These are phyloP conservation scores for Sebastes baramenuke DNA, from an alignment of 2,797 vertebrate genomes.

Conservation along the genomic window DNA sequence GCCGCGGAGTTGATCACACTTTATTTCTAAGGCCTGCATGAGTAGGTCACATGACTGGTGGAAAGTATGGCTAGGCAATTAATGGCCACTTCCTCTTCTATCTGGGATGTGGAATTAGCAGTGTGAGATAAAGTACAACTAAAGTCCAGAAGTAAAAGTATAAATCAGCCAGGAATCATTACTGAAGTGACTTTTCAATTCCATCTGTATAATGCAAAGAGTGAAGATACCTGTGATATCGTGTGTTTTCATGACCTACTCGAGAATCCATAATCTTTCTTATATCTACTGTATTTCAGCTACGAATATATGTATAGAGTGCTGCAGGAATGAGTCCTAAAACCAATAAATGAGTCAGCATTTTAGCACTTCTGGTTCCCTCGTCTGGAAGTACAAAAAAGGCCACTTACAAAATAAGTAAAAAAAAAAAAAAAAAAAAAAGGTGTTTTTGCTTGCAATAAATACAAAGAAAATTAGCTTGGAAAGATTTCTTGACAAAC, in stretches of 20 bases:
- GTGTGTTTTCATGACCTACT: background rate
- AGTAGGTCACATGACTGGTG: constrained; percentile 8
- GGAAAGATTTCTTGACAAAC: too few species aligned
- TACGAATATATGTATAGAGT: too few species aligned
- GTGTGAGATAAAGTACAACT: background rate
- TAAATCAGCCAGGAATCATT: background rate
- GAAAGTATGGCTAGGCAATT: constrained; percentile 22
- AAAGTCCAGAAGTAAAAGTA: background rate
- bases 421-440: too few species aligned
- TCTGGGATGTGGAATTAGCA: background rate
- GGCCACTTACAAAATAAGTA: too few species aligned
- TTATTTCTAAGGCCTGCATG: constrained; percentile 18
- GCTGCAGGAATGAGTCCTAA: too few species aligned
- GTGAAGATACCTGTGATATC: background rate
- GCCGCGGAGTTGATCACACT: constrained; percentile 29
- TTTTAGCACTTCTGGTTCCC: too few species aligned
- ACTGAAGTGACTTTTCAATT: background rate
- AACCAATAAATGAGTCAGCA: too few species aligned
- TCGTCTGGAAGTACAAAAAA: too few species aligned
- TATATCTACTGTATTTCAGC: background rate
- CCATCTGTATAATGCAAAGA: too few species aligned
- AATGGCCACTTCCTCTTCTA: constrained; percentile 26
- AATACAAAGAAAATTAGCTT: too few species aligned
- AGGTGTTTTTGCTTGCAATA: too few species aligned
- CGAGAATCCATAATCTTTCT: background rate